A percentile compares a stretch with the other conserved stretches of the same genome.
Conservation (phyloP, 2,113 vertebrate species). For the Sprattus sprattus region DNA sequence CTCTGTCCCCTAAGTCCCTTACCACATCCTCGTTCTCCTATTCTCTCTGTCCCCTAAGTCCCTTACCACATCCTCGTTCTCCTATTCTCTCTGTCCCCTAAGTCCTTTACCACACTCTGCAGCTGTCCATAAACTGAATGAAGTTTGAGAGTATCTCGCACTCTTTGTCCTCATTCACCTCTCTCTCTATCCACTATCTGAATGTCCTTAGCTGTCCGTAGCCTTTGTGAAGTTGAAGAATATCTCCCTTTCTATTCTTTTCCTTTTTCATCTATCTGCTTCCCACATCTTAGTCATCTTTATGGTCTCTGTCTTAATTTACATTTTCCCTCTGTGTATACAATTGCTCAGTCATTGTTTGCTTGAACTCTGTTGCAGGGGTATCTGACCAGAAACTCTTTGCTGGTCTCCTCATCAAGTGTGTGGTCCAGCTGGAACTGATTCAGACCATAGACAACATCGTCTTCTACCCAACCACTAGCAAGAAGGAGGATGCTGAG, state of each 20-base stretch:
- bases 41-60: background rate
- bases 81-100: too few species aligned
- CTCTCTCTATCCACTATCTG: too few species aligned
- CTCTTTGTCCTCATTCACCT: background rate
- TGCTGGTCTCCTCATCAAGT: slow-evolving; percentile 94
- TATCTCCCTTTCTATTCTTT: background rate
- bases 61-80: too few species aligned
- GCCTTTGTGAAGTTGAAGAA: background rate
- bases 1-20: background rate
- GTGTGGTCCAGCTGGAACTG: slow-evolving; percentile 93
- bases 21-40: background rate
- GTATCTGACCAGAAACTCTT: slow-evolving; percentile 90
- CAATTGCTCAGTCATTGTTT: background rate
- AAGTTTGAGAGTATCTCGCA: background rate
- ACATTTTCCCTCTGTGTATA: background rate
- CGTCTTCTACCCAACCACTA: slow-evolving; percentile 93
- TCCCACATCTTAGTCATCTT: background rate
- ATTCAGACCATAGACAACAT: slow-evolving; percentile 98
- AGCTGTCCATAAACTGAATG: background rate
- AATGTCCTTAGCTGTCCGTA: too few species aligned
- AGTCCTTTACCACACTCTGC: background rate
- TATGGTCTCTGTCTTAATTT: background rate
- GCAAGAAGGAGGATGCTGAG: slow-evolving; percentile 96
- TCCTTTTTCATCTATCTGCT: background rate
- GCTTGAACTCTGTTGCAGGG: slow-evolving; percentile 49